These are phyloP conservation scores for Micrastur ruficollis DNA, from an alignment of 2,797 vertebrate species.

Conservation along the genomic window DNA sequence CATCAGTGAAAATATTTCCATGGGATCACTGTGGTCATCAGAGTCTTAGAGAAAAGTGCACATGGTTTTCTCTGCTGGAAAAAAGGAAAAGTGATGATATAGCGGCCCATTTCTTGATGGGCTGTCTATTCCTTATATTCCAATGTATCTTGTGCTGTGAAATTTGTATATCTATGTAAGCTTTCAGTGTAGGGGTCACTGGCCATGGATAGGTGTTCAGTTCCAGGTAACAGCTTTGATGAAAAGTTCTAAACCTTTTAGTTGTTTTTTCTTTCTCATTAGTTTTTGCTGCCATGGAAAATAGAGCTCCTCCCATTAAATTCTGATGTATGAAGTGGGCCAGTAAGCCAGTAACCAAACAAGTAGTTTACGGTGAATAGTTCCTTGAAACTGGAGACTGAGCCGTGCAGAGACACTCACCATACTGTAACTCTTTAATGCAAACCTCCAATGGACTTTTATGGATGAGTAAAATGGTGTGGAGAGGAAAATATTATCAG, in stretches of 20 bases:
- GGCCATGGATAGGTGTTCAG: neutral
- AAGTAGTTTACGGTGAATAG: neutral
- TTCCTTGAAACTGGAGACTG: neutral
- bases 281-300: neutral
- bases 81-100: neutral
- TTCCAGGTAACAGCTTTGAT: neutral
- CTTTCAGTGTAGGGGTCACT: neutral
- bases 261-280: neutral
- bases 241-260: neutral
- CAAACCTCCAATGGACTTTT: neutral
- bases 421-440: neutral
- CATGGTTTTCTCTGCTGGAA: neutral
- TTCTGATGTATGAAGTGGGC: neutral
- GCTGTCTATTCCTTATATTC: neutral
- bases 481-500: neutral
- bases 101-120: accelerated
- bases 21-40: neutral
- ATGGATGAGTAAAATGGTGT: neutral
- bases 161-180: neutral
- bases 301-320: neutral
- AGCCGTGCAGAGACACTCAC: neutral
- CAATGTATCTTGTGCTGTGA: neutral
- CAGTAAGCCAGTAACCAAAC: neutral
- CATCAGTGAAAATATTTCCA: neutral
- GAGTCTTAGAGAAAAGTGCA: neutral